Percentiles rank a stretch among this genome's conserved stretches.
phyloP scores from a whole-genome alignment of 1,140 invertebrate genomes.

The Capitella teleta region DNA sequence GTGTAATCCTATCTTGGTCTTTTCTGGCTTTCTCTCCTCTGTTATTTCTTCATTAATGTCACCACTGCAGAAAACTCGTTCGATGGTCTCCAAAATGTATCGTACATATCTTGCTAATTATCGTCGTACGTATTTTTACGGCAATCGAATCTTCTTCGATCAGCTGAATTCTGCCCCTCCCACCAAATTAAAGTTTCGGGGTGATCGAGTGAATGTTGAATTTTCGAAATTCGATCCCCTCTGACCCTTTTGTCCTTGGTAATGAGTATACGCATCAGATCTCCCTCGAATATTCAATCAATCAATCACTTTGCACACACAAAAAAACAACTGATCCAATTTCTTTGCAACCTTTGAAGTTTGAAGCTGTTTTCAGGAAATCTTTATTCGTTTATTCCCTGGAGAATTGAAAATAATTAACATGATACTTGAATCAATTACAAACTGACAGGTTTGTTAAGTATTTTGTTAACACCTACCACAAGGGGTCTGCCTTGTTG shows the following conservation, averaged over 20 bases:
- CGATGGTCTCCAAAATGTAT: background rate
- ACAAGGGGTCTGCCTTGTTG: too few species aligned
- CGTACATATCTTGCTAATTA: too few species aligned
- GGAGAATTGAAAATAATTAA: too few species aligned
- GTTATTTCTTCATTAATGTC: slow-evolving; percentile 6
- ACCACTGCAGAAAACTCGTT: background rate
- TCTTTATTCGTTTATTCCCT: too few species aligned
- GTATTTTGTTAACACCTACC: too few species aligned
- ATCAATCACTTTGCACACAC: background rate
- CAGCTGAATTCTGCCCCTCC: slow-evolving; percentile 1
- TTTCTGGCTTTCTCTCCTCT: background rate
- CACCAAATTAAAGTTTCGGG: slow-evolving; percentile 1
- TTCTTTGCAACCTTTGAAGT: background rate
- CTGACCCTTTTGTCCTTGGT: background rate
- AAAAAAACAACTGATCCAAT: background rate
- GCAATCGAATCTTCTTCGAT: background rate
- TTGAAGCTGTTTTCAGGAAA: too few species aligned
- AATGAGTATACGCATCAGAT: background rate
- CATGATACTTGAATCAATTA: too few species aligned
- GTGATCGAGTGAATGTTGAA: background rate
- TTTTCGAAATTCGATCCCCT: background rate
- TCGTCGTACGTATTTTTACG: background rate
- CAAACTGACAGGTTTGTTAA: too few species aligned
- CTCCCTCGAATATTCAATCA: background rate
- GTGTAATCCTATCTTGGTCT: background rate